These are phyloP conservation scores for Helostoma temminkii DNA, from an alignment of 2,797 vertebrate genomes.

Conservation along the genomic window DNA sequence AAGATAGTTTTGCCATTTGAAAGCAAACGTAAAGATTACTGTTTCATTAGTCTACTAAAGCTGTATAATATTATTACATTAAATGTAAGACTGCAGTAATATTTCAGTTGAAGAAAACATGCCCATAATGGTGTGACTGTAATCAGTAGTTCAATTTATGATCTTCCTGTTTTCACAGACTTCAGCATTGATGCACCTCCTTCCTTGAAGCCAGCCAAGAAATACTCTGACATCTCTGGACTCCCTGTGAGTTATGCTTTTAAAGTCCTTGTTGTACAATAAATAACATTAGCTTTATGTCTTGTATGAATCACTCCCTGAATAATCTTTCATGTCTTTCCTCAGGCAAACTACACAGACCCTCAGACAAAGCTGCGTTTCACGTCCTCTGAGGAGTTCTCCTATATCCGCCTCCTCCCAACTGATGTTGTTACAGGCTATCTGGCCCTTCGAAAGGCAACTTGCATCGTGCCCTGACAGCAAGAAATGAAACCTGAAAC, in stretches of 20 bases:
- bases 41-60: neutral
- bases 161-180: slow-evolving; percentile 81
- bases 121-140: neutral
- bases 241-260: slow-evolving; percentile 88
- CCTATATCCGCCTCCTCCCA: slow-evolving; percentile 95
- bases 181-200: slow-evolving; percentile 95
- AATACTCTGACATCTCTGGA: slow-evolving; percentile 98
- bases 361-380: slow-evolving; percentile 97
- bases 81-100: neutral
- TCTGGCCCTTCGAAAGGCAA: slow-evolving; percentile 93
- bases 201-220: slow-evolving; percentile 96
- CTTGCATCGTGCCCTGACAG: slow-evolving; percentile 92
- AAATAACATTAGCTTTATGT: neutral
- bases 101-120: neutral
- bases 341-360: slow-evolving; percentile 96
- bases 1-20: neutral
- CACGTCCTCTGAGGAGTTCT: slow-evolving; percentile 94
- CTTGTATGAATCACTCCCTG: slow-evolving; percentile 15
- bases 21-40: neutral
- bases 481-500: slow-evolving; percentile 25
- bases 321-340: slow-evolving; percentile 19
- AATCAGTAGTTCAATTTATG: neutral
- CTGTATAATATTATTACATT: neutral
- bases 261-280: neutral
- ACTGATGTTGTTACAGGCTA: slow-evolving; percentile 95